Percentiles rank a stretch among this genome's conserved stretches.
phyloP scores from a whole-genome alignment of 2,797 vertebrate species.

The Eulemur rubriventer region DNA sequence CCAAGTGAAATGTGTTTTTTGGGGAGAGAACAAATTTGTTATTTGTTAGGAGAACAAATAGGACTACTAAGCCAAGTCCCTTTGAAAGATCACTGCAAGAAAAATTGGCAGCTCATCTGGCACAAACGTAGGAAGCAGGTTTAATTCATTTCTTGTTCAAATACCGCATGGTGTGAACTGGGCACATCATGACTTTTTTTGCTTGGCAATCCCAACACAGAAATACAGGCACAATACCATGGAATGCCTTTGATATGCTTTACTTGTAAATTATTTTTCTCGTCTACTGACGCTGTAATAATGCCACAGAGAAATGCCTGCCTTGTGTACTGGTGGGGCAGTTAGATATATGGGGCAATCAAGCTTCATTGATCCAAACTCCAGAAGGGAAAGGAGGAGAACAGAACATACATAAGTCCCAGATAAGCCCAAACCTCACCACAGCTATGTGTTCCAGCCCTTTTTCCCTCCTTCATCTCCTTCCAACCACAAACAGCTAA shows the following conservation, averaged over 20 bases:
- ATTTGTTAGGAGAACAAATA: not conserved
- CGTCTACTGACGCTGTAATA: not conserved
- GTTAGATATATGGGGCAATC: not conserved
- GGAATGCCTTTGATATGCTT: not conserved
- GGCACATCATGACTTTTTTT: not conserved
- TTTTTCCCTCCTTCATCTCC: slow-evolving; percentile 32
- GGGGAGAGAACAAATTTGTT: not conserved
- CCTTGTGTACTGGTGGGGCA: not conserved
- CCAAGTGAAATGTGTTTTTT: not conserved
- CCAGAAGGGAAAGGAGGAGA: not conserved
- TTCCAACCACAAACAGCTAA: slow-evolving; percentile 60
- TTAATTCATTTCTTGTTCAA: slow-evolving; percentile 34
- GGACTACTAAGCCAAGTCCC: not conserved
- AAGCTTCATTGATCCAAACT: not conserved
- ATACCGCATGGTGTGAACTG: not conserved
- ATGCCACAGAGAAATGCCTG: not conserved
- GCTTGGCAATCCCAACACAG: not conserved
- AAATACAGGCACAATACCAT: slow-evolving; percentile 32
- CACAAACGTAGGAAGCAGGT: not conserved
- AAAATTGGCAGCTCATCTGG: not conserved
- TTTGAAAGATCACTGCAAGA: slow-evolving; percentile 4
- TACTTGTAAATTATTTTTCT: not conserved
- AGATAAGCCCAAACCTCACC: slow-evolving; percentile 56
- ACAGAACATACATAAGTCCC: not conserved
- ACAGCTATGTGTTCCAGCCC: not conserved